Conservation (phyloP, 2,888 invertebrate genomes). For the Tenthredo notha region DNA sequence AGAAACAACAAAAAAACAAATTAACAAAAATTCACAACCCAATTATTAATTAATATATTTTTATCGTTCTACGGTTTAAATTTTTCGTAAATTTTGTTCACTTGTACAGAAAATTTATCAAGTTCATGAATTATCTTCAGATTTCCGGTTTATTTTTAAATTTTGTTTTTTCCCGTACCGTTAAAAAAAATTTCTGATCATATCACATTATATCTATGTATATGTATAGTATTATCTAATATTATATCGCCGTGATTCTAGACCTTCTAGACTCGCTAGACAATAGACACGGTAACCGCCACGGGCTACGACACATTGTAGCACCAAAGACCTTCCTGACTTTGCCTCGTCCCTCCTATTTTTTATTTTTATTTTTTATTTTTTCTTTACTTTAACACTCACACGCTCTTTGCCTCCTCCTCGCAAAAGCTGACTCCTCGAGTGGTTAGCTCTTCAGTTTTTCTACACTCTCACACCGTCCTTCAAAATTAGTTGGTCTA, state of each 20-base stretch:
- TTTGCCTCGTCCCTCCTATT: constrained; percentile 55
- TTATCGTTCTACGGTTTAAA: neutral
- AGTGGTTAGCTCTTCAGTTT: constrained; percentile 38
- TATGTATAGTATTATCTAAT: neutral
- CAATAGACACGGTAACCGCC: constrained; percentile 62
- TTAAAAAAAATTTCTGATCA: neutral
- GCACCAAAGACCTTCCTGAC: constrained; percentile 38
- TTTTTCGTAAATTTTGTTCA: neutral
- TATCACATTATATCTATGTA: neutral
- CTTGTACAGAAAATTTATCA: neutral
- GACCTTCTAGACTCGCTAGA: constrained; percentile 33
- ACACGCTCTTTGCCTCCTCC: constrained; percentile 36
- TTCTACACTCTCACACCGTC: constrained; percentile 18
- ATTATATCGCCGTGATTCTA: constrained; percentile 18
- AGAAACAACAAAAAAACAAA: too few species aligned
- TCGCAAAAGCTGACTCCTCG: constrained; percentile 4
- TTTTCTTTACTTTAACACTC: constrained; percentile 58
- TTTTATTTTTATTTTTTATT: constrained; percentile 52
- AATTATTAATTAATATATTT: neutral
- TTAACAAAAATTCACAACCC: neutral
- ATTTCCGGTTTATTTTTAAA: neutral
- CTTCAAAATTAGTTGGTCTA: constrained; percentile 50
- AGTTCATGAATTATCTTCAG: too few species aligned
- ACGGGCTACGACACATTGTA: constrained; percentile 68
- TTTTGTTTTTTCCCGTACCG: neutral